Percentiles rank a stretch among this genome's conserved stretches.
phyloP scores from a whole-genome alignment of 35 echinoderm and acorn worm species.

The Strongylocentrotus purpuratus region DNA sequence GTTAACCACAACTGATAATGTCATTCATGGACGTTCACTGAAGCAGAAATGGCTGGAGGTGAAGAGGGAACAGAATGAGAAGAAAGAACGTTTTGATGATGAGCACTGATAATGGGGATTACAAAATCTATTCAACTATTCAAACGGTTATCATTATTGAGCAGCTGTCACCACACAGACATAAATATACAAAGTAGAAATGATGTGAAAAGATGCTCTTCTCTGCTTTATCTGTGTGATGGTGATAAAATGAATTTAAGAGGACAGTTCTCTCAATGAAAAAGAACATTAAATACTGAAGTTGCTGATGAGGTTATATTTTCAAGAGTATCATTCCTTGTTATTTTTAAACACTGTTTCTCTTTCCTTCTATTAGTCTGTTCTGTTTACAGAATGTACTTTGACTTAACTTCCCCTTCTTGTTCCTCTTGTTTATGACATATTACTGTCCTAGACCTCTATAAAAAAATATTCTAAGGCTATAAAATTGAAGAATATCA shows the following conservation, averaged over 20 bases:
- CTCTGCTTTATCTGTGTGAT: not conserved
- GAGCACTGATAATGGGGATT: not conserved
- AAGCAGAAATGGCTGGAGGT: not conserved
- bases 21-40: not conserved
- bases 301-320: too few relatives aligned
- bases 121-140: constrained; percentile 13
- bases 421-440: too few relatives aligned
- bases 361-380: too few relatives aligned
- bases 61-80: not conserved
- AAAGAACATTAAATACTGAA: not conserved
- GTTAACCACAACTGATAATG: not conserved
- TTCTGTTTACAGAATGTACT: too few relatives aligned
- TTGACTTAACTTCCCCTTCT: too few relatives aligned
- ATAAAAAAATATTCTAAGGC: too few relatives aligned
- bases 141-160: not conserved
- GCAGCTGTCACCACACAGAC: not conserved
- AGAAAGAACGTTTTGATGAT: not conserved
- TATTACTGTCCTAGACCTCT: too few relatives aligned
- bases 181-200: not conserved
- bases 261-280: not conserved
- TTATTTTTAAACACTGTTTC: too few relatives aligned
- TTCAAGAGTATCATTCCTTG: too few relatives aligned
- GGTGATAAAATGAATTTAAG: not conserved
- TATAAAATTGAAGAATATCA: too few relatives aligned
- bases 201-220: not conserved